Evolutionary conservation across 2,113 vertebrate species (phyloP).

Genomic region (Poeciliopsis retropinna): DNA sequence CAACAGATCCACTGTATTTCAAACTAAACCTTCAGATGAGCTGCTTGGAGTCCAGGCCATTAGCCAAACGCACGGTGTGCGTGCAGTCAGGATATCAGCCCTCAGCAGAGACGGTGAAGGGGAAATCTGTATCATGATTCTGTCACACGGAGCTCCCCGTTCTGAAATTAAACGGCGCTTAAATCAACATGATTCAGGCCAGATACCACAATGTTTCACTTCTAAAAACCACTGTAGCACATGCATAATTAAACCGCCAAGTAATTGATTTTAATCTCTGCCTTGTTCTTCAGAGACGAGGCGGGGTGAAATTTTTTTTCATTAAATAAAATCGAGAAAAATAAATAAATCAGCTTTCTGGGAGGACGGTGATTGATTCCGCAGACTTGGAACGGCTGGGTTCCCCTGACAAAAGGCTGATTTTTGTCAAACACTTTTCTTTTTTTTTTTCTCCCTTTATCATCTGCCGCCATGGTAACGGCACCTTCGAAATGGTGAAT

Average conservation of each 20-base stretch:
- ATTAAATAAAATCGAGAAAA: conserved; percentile 52
- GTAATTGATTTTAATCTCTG: conserved; percentile 62
- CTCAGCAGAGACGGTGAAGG: conserved; percentile 17
- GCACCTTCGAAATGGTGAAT: conserved; percentile 48
- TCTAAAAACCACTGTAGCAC: conserved; percentile 34
- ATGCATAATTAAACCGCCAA: conserved; percentile 60
- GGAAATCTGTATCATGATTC: conserved; percentile 27
- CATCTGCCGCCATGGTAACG: conserved; percentile 59
- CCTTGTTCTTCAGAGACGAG: conserved; percentile 51
- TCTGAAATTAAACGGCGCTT: conserved; percentile 55
- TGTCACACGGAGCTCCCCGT: conserved; percentile 22
- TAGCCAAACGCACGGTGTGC: neutral
- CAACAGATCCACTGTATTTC: neutral
- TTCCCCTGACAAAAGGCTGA: conserved; percentile 37
- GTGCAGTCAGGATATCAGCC: conserved; percentile 4
- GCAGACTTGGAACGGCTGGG: conserved; percentile 24
- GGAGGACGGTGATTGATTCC: conserved; percentile 42
- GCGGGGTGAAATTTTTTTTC: conserved; percentile 24
- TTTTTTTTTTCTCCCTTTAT: conserved; percentile 43
- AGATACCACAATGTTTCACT: conserved; percentile 53
- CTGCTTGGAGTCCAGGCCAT: conserved; percentile 1
- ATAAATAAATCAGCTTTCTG: conserved; percentile 30
- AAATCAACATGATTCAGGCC: conserved; percentile 58
- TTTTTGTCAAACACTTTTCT: conserved; percentile 46
- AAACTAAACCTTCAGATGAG: conserved; percentile 14